Evolutionary conservation across 92 coral and sea anemone species (phyloP).

Genomic region (Siderastrea siderea): DNA sequence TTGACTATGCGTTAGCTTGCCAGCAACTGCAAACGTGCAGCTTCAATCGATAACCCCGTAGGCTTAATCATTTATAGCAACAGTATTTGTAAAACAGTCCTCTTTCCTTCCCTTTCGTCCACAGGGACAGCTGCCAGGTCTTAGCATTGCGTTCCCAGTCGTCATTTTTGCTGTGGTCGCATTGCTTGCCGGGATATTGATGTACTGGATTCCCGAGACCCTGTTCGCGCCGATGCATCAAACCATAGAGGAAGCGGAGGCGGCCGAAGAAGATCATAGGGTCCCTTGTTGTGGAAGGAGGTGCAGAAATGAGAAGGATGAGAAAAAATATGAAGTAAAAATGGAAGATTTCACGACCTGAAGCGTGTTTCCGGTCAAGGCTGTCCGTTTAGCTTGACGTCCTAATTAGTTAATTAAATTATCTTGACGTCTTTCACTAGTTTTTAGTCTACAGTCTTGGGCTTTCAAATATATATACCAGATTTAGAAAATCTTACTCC

Average conservation of each 20-base stretch:
- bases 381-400: no score
- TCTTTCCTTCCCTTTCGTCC: background rate
- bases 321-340: background rate
- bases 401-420: no score
- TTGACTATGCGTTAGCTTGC: no score
- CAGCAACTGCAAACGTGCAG: no score
- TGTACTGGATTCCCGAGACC: constrained; percentile 79
- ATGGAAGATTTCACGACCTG: background rate
- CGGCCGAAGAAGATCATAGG: constrained; percentile 47
- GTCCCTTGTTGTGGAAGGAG: constrained; percentile 32
- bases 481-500: no score
- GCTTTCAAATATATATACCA: no score
- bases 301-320: background rate
- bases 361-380: background rate
- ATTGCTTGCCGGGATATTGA: constrained; percentile 63
- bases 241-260: constrained; percentile 72
- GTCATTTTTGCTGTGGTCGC: constrained; percentile 62
- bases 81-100: no score
- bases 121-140: constrained; percentile 61
- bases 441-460: no score
- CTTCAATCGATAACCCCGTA: no score
- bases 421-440: no score
- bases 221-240: constrained; percentile 59
- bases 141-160: constrained; percentile 69
- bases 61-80: no score